phyloP scores from a whole-genome alignment of 2,113 vertebrate genomes.

The Muntiacus reevesi region DNA sequence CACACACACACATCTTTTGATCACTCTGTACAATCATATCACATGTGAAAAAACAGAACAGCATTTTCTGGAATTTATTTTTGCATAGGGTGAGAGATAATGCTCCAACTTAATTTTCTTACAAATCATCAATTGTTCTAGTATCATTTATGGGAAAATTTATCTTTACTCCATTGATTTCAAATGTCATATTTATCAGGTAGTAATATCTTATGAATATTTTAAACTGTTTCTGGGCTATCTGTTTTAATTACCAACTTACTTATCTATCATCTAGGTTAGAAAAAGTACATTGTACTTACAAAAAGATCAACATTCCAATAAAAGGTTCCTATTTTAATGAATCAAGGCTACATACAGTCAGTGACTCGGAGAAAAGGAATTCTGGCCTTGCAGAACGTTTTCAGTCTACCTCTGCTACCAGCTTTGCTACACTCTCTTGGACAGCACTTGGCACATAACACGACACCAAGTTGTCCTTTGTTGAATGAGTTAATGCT shows the following conservation, averaged over 20 bases:
- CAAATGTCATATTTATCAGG: not conserved
- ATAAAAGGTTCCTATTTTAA: not conserved
- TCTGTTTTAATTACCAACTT: not conserved
- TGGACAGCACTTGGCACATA: not conserved
- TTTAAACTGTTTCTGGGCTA: not conserved
- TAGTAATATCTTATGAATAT: not conserved
- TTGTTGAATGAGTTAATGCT: not conserved
- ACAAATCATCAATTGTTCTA: not conserved
- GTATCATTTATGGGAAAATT: not conserved
- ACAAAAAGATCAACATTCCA: not conserved
- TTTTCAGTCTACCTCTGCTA: not conserved
- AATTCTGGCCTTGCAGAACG: not conserved
- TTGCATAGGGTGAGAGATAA: not conserved
- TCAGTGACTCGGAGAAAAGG: not conserved
- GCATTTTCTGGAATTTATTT: not conserved
- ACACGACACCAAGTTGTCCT: not conserved
- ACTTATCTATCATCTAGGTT: not conserved
- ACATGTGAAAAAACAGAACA: not conserved
- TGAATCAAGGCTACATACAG: not conserved
- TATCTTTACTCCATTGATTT: conserved; percentile 18
- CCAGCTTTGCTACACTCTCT: not conserved
- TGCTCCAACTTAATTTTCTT: not conserved
- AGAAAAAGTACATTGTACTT: not conserved
- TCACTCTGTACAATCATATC: not conserved
- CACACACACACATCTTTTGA: not conserved